Evolutionary conservation across 1,140 invertebrate genomes (phyloP).

Genomic region (Conus betulinus): DNA sequence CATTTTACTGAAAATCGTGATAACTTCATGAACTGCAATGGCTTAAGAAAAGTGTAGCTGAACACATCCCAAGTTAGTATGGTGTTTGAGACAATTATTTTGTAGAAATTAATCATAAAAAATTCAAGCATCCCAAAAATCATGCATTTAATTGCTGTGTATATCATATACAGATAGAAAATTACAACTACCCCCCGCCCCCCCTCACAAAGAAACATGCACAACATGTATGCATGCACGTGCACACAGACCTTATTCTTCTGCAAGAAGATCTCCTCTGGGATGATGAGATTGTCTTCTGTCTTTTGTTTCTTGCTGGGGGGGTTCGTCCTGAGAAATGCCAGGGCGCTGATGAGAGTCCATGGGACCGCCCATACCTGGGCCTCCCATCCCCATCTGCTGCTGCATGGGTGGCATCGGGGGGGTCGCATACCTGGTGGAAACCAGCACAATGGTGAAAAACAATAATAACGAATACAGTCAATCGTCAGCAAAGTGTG

Average conservation of each 20-base stretch:
- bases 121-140: too few species aligned
- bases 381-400: constrained; percentile 45
- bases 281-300: constrained; percentile 94
- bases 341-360: constrained; percentile 48
- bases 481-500: too few species aligned
- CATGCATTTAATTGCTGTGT: too few species aligned
- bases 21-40: too few species aligned
- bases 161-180: too few species aligned
- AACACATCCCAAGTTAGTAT: too few species aligned
- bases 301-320: constrained; percentile 91
- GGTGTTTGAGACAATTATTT: too few species aligned
- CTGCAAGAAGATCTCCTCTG: constrained; percentile 89
- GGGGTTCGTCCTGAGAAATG: constrained; percentile 86
- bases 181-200: too few species aligned
- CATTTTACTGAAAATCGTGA: too few species aligned
- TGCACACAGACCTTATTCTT: constrained; percentile 78
- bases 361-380: constrained; percentile 40
- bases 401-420: constrained; percentile 59
- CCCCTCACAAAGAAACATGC: too few species aligned
- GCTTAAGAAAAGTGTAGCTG: too few species aligned
- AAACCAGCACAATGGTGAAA: constrained; percentile 1
- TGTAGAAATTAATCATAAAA: too few species aligned
- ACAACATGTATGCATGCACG: neutral
- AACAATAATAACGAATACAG: neutral
- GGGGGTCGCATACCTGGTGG: constrained; percentile 31